Conservation (phyloP, 2,797 vertebrate species). For the Myotis daubentonii region DNA sequence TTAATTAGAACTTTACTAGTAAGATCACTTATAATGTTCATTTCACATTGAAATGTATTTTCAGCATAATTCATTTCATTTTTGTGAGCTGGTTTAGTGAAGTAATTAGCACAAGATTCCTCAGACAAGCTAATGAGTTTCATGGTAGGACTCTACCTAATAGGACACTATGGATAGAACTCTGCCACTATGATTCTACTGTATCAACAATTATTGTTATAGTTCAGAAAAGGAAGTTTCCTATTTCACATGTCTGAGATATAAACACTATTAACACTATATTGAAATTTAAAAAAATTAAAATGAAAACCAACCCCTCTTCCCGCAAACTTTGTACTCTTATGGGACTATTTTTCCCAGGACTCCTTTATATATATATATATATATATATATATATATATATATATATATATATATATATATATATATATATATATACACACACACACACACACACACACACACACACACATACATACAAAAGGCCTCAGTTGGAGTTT, state of each 20-base stretch:
- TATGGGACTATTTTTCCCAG: background rate
- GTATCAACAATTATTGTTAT: background rate
- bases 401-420: background rate
- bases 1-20: background rate
- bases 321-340: background rate
- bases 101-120: background rate
- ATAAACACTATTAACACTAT: constrained; percentile 17
- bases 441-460: background rate
- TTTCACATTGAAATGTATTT: constrained; percentile 9
- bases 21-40: background rate
- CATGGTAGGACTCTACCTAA: background rate
- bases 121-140: background rate
- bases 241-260: background rate
- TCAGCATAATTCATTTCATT: background rate
- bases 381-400: too few relatives aligned
- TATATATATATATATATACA: background rate
- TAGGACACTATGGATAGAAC: background rate
- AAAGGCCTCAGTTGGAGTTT: constrained; percentile 73
- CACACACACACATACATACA: background rate
- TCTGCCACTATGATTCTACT: background rate
- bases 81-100: background rate
- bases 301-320: background rate
- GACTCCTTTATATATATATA: background rate
- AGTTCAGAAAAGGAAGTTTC: background rate
- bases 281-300: constrained; percentile 25